phyloP scores from a whole-genome alignment of 2,113 vertebrate species.

The Rhabdornis inornatus region DNA sequence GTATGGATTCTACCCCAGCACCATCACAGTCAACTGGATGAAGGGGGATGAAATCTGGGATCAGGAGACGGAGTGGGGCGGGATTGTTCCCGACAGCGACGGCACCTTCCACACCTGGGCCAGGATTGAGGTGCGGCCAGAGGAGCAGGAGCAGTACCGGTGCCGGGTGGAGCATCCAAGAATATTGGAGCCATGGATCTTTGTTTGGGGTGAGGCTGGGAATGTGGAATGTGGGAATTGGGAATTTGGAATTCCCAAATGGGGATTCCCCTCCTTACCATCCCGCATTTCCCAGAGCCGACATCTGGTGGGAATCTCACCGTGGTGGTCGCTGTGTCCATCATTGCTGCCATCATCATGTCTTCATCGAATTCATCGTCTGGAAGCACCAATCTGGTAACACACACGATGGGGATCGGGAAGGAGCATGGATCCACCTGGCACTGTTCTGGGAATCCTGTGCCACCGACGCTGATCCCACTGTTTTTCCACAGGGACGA shows the following conservation, averaged over 20 bases:
- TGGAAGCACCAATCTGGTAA: no score
- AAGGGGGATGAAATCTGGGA: not conserved
- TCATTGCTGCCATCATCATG: not conserved
- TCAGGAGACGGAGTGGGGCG: not conserved
- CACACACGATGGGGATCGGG: no score
- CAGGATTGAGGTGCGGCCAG: not conserved
- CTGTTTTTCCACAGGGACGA: no score
- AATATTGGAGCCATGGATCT: no score
- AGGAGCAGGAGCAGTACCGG: not conserved
- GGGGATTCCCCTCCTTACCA: not conserved
- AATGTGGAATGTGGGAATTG: no score
- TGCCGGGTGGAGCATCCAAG: not conserved
- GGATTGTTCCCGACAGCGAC: not conserved
- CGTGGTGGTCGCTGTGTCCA: not conserved
- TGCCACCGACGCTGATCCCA: no score
- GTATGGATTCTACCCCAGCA: not conserved
- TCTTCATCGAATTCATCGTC: no score
- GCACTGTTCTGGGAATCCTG: no score
- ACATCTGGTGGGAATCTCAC: not conserved
- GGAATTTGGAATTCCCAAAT: not conserved
- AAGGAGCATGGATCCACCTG: no score
- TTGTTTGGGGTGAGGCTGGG: no score
- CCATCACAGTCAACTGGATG: not conserved
- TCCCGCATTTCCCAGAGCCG: fast-evolving
- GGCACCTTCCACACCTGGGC: not conserved